Evolutionary conservation across 2,888 invertebrate genomes (phyloP), one percentile per base, ranked within the genome.

Genomic region (Tetropium fuscum): DNA sequence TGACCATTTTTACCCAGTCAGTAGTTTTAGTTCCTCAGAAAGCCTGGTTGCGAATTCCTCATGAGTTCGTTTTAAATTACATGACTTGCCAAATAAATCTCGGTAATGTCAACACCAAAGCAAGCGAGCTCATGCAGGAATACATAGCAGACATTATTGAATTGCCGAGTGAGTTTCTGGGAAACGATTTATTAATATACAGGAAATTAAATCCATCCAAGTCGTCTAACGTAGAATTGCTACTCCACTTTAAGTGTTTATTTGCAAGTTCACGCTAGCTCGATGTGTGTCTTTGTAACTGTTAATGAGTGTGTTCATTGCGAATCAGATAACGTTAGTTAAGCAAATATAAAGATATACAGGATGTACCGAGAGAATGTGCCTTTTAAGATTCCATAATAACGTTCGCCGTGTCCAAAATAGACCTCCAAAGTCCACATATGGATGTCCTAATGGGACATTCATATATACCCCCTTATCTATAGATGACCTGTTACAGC

Each of bases 181-280:
- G 59, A 66, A 68, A 45, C 66, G 60, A 68, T 68, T 68, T 68
- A 66, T 69, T 65, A 67, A 64, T 67, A 64, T 58, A 60, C 63
- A 65, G 66, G 66, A 67, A 67, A 67, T 69, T 67, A 64, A 64
- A 47, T 11, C 32, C 34, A 16, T 45, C 45, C 10, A 19, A 11
- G 19, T 43, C 41, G 41, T 34, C 34, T 34, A 34, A 34, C 34
- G 11, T 34, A 13, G 25, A 11, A 22, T 25, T 43, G 2, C 22
- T 15, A 44, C 27, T 44, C 25, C 7, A 16, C 25, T 25, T n/a
- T 20, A 44, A 44, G 27, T 44, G 27, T 44, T 44, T 44, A 27
- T 10, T 1, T 20, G 5, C 13, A 13, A 16, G 10, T 27, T 22
- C 16, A 27, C 27, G 44, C 44, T 16, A 8, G 20, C n/a, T 15